Base-by-base conservation (phyloP, 2,888 invertebrate genomes). In the Leuctra nigra region DNA sequence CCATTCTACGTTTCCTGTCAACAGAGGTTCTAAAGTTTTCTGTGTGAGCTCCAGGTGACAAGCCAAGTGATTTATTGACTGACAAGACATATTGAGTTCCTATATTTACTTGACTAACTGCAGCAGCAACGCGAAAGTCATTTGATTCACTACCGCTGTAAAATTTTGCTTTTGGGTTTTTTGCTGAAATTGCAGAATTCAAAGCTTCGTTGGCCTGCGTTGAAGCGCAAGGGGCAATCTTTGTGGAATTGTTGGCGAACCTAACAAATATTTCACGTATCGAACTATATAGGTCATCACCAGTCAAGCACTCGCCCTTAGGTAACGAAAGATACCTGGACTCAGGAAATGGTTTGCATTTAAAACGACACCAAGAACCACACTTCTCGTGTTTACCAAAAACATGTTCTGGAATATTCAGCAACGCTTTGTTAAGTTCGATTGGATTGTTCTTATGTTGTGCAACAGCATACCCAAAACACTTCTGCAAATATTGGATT, bases 121-220 rank as follows among this genome's bases (percentile, higher is more conserved):
- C 46, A 2, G 46, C 46, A 20, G 46, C 20, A 20, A 46, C 46
- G n/a, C 41, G 41, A 14, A 13, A 46, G 13, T 46, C 46, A 46
- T 46, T 46, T 6, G 46, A 46, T 11, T 46, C 46, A n/a, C 36
- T 36, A 7, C 4, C 36, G 13, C 36, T 36, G 36, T 36, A 41
- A 18, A 41, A 41, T 41, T 41, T 41, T 41, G 41, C 41, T 11
- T 41, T 41, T 11, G 41, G 41, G 20, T 41, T 41, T 18, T 41
- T 41, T 11, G 41, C 41, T 18, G 41, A 16, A 11, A 41, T 41
- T 4, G 36, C 36, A 14, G 36, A 46, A 46, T 46, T 46, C n/a
- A 46, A 23, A n/a, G 46, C 46, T n/a, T 46, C 46, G 23, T 46
- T 46, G 22, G 46, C n/a, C 46, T 46, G 46, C 9, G 46, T 46